A percentile compares a stretch with the other conserved stretches of the same genome.
These are phyloP conservation scores for Ptycholaimellus sp. DNA, from an alignment of 2,888 invertebrate genomes.

Conservation along the genomic window DNA sequence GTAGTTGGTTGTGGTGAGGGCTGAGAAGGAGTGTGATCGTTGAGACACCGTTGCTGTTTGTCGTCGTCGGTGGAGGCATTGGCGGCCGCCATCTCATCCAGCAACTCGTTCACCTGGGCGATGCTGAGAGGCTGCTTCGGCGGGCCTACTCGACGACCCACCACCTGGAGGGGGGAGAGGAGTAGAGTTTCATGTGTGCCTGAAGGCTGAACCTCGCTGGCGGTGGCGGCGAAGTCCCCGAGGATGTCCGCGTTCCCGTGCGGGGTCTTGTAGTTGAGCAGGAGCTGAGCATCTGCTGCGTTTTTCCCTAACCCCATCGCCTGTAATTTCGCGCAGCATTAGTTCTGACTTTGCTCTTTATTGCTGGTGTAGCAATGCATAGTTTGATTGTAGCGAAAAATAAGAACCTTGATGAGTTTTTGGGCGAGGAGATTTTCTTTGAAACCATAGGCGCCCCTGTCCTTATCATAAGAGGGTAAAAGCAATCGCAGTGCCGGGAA, in stretches of 20 bases:
- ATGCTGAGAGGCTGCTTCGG: conserved; percentile 36
- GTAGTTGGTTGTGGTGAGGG: too few species aligned
- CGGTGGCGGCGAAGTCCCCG: conserved; percentile 5
- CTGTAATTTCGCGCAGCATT: too few species aligned
- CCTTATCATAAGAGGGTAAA: conserved; percentile 51
- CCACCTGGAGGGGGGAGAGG: too few species aligned
- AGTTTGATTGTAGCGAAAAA: too few species aligned
- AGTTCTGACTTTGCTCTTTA: too few species aligned
- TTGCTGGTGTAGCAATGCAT: too few species aligned
- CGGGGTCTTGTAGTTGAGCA: conserved; percentile 36
- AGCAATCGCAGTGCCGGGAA: conserved; percentile 54
- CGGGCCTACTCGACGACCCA: background rate
- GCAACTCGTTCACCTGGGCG: conserved; percentile 44
- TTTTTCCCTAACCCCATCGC: conserved; percentile 48
- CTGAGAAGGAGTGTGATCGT: too few species aligned
- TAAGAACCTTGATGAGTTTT: too few species aligned
- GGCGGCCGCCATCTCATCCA: conserved; percentile 48
- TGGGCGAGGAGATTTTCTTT: too few species aligned
- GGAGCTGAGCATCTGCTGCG: conserved; percentile 36
- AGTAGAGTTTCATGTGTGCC: too few species aligned
- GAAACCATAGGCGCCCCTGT: conserved; percentile 55
- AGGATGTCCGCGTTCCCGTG: background rate
- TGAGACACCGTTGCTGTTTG: too few species aligned
- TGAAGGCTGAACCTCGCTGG: conserved; percentile 2
- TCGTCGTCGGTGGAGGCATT: too few species aligned